Conservation (phyloP, 2,113 vertebrate species). For the Mastomys natalensis region DNA sequence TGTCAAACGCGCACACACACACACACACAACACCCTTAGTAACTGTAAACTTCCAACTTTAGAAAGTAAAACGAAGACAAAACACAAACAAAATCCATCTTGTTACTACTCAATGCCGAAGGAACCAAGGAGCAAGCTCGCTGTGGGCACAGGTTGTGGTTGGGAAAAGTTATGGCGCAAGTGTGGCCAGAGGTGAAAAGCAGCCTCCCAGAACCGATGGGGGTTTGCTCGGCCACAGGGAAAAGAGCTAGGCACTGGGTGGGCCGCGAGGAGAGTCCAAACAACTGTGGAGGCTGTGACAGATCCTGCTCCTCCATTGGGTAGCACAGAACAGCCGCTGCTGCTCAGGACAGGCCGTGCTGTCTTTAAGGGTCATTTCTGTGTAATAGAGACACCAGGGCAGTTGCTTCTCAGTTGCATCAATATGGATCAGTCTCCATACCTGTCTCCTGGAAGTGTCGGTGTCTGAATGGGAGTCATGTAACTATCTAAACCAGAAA, state of each 20-base stretch:
- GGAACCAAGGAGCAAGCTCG: background rate
- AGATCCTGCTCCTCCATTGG: background rate
- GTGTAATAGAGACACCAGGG: background rate
- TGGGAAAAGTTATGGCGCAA: background rate
- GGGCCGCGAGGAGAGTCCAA: background rate
- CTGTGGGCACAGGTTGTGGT: background rate
- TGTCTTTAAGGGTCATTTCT: background rate
- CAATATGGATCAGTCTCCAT: background rate
- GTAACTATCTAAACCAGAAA: background rate
- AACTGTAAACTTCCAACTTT: conserved; percentile 50
- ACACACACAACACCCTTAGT: background rate
- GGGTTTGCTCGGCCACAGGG: background rate
- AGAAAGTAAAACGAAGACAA: conserved; percentile 40
- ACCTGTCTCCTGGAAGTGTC: background rate
- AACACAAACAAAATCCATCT: background rate
- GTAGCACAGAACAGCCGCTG: background rate
- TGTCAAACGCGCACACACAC: background rate
- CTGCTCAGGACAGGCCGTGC: background rate
- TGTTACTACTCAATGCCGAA: background rate
- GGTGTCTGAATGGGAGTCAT: background rate
- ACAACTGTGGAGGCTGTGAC: background rate
- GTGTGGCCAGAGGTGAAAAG: background rate
- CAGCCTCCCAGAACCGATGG: background rate
- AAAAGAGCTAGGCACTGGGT: background rate
- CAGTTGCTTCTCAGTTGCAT: background rate